Conservation (phyloP, 2,888 invertebrate genomes). For the Drosophila multiciliata region DNA sequence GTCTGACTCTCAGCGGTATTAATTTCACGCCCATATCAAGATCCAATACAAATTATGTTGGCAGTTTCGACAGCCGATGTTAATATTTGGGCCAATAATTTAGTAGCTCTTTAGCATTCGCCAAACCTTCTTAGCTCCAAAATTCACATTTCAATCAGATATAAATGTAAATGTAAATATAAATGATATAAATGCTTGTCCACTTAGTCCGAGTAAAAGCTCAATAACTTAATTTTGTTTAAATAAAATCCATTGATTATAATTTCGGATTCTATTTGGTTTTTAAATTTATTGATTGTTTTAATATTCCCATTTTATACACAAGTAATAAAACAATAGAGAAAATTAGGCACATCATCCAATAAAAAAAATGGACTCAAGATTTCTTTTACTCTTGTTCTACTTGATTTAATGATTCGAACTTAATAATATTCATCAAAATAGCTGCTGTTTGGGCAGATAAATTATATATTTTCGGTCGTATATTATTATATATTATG, state of each 20-base stretch:
- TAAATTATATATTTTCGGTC: neutral
- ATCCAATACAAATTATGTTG: constrained; percentile 33
- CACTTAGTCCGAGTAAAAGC: neutral
- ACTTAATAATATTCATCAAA: neutral
- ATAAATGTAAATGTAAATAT: constrained; percentile 52
- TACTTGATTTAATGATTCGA: neutral
- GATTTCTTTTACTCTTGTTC: neutral
- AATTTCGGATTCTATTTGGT: neutral
- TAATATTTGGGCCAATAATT: constrained; percentile 67
- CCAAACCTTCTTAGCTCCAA: constrained; percentile 42
- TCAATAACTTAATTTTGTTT: neutral
- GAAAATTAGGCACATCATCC: neutral
- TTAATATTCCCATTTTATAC: neutral
- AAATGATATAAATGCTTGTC: constrained; percentile 33
- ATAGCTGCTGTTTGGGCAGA: neutral
- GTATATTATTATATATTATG: neutral
- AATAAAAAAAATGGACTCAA: neutral
- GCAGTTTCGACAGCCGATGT: constrained; percentile 49
- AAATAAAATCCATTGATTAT: neutral
- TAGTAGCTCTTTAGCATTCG: constrained; percentile 53
- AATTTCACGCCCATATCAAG: constrained; percentile 39
- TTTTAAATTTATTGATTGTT: neutral
- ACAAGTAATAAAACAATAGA: neutral
- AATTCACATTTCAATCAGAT: neutral
- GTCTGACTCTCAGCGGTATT: constrained; percentile 37